Evolutionary conservation across 2,113 vertebrate species (phyloP), one percentile per base, ranked within the genome.

Genomic region (Halcyon malimbica): DNA sequence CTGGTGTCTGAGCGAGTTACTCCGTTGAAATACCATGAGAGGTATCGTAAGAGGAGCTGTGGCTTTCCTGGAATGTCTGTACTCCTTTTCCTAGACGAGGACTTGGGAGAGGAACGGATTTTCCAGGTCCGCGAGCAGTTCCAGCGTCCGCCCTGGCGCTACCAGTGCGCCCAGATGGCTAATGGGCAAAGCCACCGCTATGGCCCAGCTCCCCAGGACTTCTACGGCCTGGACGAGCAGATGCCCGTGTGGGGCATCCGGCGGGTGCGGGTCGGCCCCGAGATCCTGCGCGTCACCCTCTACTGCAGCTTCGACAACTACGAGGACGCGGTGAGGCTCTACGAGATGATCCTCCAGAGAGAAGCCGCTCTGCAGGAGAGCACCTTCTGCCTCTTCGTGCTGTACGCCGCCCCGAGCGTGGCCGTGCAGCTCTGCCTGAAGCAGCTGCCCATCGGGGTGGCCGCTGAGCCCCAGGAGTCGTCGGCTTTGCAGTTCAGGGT

Each of bases 181-280:
- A 70, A 87, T 1, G 94, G 94, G 44, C 93, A 87, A 31, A 89
- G 96, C 33, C 84, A 91, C 28, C 97, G 90, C 16, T 98, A 87
- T 73, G 89, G 95, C 31, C 96, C 98, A 10, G 97, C 97, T 89
- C 97, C 95, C 16, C 98, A 98, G 90, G 98, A 99, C 83, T 99
- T 99, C 95, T 99, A 99, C 9, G 94, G 98, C 46, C 96, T 99
- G 96, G 99, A 99, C 2, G 94, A 94, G 10, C 98, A 98, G 50
- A 98, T 99, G 99, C 99, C 99, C 0, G 97, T 99, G 83, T 99
- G 99, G 99, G 99, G 98, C 5, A 96, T 99, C 67, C 97, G 99
- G 53, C 98, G 98, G 10, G 99, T 98, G 78, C 98, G 96, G 83
- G 94, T 98, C 0, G 98, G 99, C 29, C 93, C 98, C 0, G 99